Conservation (phyloP, 2,888 invertebrate species). For the Hirudinaria manillensis region DNA sequence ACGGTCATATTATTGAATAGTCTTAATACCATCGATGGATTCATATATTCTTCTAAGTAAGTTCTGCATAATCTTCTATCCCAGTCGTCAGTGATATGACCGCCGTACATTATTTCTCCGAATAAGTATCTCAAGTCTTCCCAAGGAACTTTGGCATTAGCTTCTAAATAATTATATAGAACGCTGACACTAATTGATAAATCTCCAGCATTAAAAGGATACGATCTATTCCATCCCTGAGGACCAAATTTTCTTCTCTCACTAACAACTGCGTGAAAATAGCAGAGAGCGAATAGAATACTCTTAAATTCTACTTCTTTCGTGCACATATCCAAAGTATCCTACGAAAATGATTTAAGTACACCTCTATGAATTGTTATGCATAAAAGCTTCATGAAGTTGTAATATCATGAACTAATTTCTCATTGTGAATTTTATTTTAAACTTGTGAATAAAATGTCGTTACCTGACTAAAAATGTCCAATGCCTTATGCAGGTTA, state of each 20-base stretch:
- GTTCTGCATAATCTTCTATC: constrained; percentile 76
- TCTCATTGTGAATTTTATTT: too few relatives aligned
- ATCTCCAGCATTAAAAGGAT: constrained; percentile 90
- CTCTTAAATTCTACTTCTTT: constrained; percentile 93
- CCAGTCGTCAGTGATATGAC: constrained; percentile 96
- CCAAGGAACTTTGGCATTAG: constrained; percentile 84
- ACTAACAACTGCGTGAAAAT: constrained; percentile 92
- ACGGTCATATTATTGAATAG: neutral
- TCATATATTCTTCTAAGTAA: constrained; percentile 80
- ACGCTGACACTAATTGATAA: constrained; percentile 89
- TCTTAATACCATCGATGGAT: constrained; percentile 70
- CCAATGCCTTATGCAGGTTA: constrained; percentile 87
- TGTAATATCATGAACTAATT: too few relatives aligned
- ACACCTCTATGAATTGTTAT: neutral
- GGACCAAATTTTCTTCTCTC: constrained; percentile 90
- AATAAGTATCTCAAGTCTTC: constrained; percentile 84
- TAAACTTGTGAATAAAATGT: neutral
- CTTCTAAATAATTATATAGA: constrained; percentile 86
- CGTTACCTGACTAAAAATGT: constrained; percentile 77
- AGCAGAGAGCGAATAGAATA: constrained; percentile 77
- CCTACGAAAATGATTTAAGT: constrained; percentile 53
- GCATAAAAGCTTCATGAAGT: neutral
- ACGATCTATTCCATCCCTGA: constrained; percentile 70
- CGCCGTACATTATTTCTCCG: constrained; percentile 97
- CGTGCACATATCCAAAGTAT: constrained; percentile 87